phyloP scores from a whole-genome alignment of 2,113 vertebrate genomes.

The Callithrix jacchus region DNA sequence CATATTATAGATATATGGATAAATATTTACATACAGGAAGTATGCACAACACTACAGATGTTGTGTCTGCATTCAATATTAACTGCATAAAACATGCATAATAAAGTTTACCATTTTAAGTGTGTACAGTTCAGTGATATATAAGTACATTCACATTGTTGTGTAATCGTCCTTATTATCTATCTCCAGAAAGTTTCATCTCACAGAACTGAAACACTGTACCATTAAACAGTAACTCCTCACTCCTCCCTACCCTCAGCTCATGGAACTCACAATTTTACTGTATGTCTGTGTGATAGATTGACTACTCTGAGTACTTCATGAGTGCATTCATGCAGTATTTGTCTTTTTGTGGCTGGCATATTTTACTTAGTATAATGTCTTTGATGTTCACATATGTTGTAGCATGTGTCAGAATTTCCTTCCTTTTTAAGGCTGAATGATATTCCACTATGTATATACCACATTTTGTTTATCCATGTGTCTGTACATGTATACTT shows the following conservation, averaged over 20 bases:
- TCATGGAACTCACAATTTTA: neutral
- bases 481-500: neutral
- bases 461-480: neutral
- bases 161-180: neutral
- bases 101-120: neutral
- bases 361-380: neutral
- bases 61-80: neutral
- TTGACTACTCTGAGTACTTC: neutral
- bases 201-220: neutral
- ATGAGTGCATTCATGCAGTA: neutral
- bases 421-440: neutral
- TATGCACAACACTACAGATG: neutral
- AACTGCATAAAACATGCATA: no score
- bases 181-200: neutral
- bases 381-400: neutral
- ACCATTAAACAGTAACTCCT: neutral
- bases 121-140: neutral
- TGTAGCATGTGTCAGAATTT: neutral
- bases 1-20: neutral
- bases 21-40: neutral
- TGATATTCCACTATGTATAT: neutral
- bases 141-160: neutral
- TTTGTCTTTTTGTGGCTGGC: neutral
- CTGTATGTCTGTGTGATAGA: neutral
- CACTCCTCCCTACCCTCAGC: neutral